A percentile compares a stretch with the other conserved stretches of the same genome.
phyloP scores from a whole-genome alignment of 2,113 vertebrate genomes.

The Loxodonta africana region DNA sequence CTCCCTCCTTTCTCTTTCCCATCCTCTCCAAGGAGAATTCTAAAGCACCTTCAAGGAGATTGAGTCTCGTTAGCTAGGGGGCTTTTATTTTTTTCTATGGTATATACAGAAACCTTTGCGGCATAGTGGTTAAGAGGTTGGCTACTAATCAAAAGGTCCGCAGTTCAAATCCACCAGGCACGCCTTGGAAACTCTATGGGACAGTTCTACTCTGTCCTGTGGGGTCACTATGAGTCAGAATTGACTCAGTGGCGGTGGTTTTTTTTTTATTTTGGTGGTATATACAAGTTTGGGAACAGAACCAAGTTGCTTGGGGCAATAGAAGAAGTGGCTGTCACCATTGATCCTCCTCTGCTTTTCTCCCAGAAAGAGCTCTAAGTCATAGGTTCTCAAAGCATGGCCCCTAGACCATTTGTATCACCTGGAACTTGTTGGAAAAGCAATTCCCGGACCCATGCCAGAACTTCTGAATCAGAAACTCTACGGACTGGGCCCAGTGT shows the following conservation, averaged over 20 bases:
- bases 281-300: neutral
- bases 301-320: neutral
- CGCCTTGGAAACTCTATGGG: too few species aligned
- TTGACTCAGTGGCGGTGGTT: too few species aligned
- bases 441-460: neutral
- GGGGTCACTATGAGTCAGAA: too few species aligned
- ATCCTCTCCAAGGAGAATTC: neutral
- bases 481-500: neutral
- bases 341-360: neutral
- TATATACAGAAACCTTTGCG: too few species aligned
- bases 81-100: neutral
- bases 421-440: neutral
- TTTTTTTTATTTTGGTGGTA: too few species aligned
- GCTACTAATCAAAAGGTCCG: too few species aligned
- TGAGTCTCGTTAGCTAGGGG: neutral
- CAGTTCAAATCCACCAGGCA: too few species aligned
- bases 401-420: neutral
- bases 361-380: neutral
- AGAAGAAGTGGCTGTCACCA: neutral
- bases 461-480: neutral
- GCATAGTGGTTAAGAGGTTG: too few species aligned
- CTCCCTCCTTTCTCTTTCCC: neutral
- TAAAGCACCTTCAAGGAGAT: conserved; percentile 23
- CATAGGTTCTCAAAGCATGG: neutral
- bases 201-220: too few species aligned